Evolutionary conservation across 2,797 vertebrate genomes (phyloP), one percentile per base, ranked within the genome.

Genomic region (Alosa sapidissima): DNA sequence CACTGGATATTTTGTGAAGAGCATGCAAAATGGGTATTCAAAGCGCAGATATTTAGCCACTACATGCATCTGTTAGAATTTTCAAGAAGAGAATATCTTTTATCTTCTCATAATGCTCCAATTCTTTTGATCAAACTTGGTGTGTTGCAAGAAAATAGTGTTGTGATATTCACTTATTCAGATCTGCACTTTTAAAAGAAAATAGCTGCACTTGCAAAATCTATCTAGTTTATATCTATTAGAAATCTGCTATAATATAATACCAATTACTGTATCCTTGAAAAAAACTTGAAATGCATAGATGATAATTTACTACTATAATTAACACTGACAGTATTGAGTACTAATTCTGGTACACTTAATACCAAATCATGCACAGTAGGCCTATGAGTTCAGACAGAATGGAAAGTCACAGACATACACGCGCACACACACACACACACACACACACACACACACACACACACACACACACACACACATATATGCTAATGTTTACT

Each of bases 401-500:
- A 41, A 41, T 41, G 41, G 41, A 41, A 4, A 41, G 41, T 41
- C n/a, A 60, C 7, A 75, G 58, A 49, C 54, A 58, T 21, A 21
- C n/a, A n/a, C n/a, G n/a, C n/a, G 10, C 41, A 49, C 24, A 83
- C 16, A 51, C 4, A 16, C 13, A 60, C 83, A 81, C 72, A 54
- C 10, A 24, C n/a, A 10, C 41, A 49, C 24, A 83, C 16, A 51
- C 4, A 16, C 13, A 60, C 83, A 81, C 72, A 54, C 10, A 24
- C n/a, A 16, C 5, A 49, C 24, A 48, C 11, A 48, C 58, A 24
- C 0, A 51, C 0, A 51, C 33, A 4, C 24, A 60, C 14, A 21
- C 75, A 51, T 11, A 16, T 33, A 48, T 81, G 3, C 19, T n/a
- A 19, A n/a, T 91, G 85, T 88, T 91, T 90, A 89, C 81, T 85